These are phyloP conservation scores for Neodiprion lecontei DNA, from an alignment of 1,140 invertebrate genomes.

Conservation along the genomic window DNA sequence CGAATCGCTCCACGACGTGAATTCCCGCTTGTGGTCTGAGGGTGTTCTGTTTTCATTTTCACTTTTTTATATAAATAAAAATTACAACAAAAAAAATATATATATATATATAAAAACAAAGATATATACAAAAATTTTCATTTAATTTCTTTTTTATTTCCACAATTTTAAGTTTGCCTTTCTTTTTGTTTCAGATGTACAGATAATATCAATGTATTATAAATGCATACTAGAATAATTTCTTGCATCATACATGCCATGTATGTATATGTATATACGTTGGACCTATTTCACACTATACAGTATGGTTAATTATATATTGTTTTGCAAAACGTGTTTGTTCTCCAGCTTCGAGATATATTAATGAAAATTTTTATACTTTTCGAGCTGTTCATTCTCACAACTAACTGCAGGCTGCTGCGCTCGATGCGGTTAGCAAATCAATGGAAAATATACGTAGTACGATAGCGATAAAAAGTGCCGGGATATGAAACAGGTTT, in stretches of 20 bases:
- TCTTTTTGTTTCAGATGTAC: constrained; percentile 21
- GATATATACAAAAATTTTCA: constrained; percentile 16
- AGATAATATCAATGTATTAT: constrained; percentile 26
- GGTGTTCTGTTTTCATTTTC: constrained; percentile 52
- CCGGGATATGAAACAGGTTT: too few species aligned
- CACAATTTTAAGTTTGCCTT: constrained; percentile 16
- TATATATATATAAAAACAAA: constrained; percentile 15
- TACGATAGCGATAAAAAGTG: too few species aligned
- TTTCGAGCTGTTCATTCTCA: too few species aligned
- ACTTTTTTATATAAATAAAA: constrained; percentile 42
- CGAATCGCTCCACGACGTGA: constrained; percentile 41
- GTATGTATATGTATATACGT: too few species aligned
- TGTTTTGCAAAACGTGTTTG: too few species aligned
- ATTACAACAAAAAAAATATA: neutral
- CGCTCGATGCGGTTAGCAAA: too few species aligned
- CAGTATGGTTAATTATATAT: too few species aligned
- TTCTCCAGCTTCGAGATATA: too few species aligned
- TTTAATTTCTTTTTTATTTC: constrained; percentile 39
- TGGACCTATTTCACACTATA: too few species aligned
- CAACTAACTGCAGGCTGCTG: too few species aligned
- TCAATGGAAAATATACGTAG: too few species aligned
- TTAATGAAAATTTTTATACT: too few species aligned
- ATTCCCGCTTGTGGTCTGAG: constrained; percentile 37
- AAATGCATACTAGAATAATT: constrained; percentile 33
- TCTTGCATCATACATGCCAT: neutral